Percentiles rank a stretch among this genome's conserved stretches.
Evolutionary conservation across 2,797 vertebrate species (phyloP).

Genomic region (Cygnus olor): DNA sequence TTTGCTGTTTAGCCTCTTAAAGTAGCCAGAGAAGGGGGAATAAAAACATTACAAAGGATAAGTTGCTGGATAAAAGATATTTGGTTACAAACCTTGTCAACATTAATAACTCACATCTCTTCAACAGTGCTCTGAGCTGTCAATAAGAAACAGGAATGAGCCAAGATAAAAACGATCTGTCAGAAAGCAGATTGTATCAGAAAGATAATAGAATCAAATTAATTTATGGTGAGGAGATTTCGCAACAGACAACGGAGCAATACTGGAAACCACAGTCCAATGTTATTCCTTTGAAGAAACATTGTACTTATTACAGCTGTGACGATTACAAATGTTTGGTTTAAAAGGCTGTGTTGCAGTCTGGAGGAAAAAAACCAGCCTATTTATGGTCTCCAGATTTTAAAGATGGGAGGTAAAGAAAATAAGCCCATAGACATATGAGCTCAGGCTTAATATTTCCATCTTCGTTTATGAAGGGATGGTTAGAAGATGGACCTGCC

Average conservation of each 20-base stretch:
- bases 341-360: slow-evolving; percentile 57
- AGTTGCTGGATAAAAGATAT: slow-evolving; percentile 50
- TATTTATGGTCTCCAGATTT: slow-evolving; percentile 68
- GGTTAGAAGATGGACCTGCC: slow-evolving; percentile 21
- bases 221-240: slow-evolving; percentile 65
- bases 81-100: slow-evolving; percentile 64
- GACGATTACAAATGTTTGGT: slow-evolving; percentile 60
- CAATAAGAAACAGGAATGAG: slow-evolving; percentile 63
- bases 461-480: background rate
- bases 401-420: slow-evolving; percentile 55
- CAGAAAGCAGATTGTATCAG: slow-evolving; percentile 60
- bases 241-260: slow-evolving; percentile 46
- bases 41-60: slow-evolving; percentile 63
- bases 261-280: slow-evolving; percentile 61
- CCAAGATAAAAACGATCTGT: slow-evolving; percentile 63
- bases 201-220: slow-evolving; percentile 65
- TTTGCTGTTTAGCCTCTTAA: slow-evolving; percentile 37
- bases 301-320: slow-evolving; percentile 52
- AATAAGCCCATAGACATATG: slow-evolving; percentile 41
- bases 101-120: slow-evolving; percentile 60
- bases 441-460: slow-evolving; percentile 44
- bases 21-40: slow-evolving; percentile 60
- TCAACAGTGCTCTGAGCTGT: slow-evolving; percentile 41
- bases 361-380: background rate
- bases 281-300: slow-evolving; percentile 64